Base-by-base conservation (phyloP, 2,888 invertebrate species). In the Miltochrista miniata region DNA sequence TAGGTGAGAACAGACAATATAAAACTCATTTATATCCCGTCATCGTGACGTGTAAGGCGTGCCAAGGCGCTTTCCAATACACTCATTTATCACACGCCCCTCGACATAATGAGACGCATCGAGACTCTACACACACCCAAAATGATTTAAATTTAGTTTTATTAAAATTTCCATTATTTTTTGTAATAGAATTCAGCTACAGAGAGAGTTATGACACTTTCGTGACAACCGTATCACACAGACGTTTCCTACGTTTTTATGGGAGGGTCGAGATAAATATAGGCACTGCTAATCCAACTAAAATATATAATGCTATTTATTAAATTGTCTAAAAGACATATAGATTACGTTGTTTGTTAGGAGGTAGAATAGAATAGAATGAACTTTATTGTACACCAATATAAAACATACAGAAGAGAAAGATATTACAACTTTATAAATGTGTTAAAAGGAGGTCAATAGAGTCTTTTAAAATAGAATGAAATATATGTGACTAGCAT, bases 11-110 rank as follows among this genome's bases (percentile, higher is more conserved):
- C 85, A 85, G 87, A 89, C 85, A 83, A 86, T 88, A 86, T 87
- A 87, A 87, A 88, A 83, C 83, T 85, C 87, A 90, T 90, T 90
- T 90, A 90, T 89, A 85, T 83, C 81, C 84, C 80, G 87, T 87
- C 89, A 85, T 74, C 70, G 76, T 83, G 87, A 86, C 86, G 81
- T 78, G 81, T 76, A 79, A 81, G 81, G 85, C 86, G 86, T 85
- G 85, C 85, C 82, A 83, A 86, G 85, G 81, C 86, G 82, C 84
- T 86, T 88, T 85, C 89, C 89, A 85, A 90, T 89, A 85, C 78
- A 74, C 81, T 88, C 90, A 82, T 90, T 87, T 87, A 90, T 90
- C 90, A 90, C 83, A 83, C 79, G 79, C 81, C 79, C 81, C 73
- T 70, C 74, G 83, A 85, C 84, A 83, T 87, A 90, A 89, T 88